A percentile compares a stretch with the other conserved stretches of the same genome.
These are phyloP conservation scores for Temnothorax nylanderi DNA, from an alignment of 1,140 invertebrate species.

Conservation along the genomic window DNA sequence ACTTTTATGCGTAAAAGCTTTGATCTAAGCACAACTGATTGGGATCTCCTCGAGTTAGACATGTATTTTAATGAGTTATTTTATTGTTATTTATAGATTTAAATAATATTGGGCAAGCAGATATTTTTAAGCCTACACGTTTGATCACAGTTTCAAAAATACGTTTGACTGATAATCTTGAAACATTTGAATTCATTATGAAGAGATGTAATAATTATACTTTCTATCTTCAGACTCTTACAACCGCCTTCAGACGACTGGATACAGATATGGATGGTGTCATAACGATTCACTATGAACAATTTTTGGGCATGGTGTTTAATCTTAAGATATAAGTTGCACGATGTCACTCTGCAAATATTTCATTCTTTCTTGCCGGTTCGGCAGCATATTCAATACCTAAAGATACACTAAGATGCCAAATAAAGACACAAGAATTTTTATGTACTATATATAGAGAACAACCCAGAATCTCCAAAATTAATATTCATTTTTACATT, in stretches of 20 bases:
- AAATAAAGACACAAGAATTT: conserved; percentile 44
- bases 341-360: not conserved
- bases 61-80: not conserved
- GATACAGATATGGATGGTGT: conserved; percentile 98
- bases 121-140: not conserved
- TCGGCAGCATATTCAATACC: not conserved
- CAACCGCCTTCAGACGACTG: conserved; percentile 94
- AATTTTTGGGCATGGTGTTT: conserved; percentile 98
- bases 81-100: conserved; percentile 36
- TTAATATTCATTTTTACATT: conserved; percentile 12
- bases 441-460: not conserved
- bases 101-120: not conserved
- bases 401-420: conserved; percentile 3
- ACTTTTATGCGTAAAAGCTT: not conserved
- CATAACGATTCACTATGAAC: conserved; percentile 98
- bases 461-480: conserved; percentile 34
- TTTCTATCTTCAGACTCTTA: conserved; percentile 92
- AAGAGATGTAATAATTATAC: conserved; percentile 70
- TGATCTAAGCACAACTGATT: not conserved
- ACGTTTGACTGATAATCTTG: not conserved
- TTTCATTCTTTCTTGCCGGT: conserved; percentile 26
- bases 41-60: not conserved
- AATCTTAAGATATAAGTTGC: conserved; percentile 92
- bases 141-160: not conserved
- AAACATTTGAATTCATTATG: conserved; percentile 86